These are phyloP conservation scores for rat (Rattus norvegicus) DNA, from an alignment of 2,113 vertebrate species.

Conservation along the genomic window GRCr8 NC_086024.1:130143001-130143500, in stretches of 20 bases:
- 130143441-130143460: background rate
- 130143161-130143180: background rate
- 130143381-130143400: background rate
- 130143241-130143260: background rate
- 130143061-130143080: background rate
- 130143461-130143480: accelerated
- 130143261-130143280: background rate
- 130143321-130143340: background rate
- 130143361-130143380: background rate
- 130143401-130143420: accelerated
- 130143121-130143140: background rate
- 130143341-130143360: background rate
- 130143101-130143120: background rate
- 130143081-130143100: no score
- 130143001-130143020: background rate
- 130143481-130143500: background rate
- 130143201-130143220: background rate
- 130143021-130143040: no score
- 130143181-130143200: background rate
- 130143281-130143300: background rate
- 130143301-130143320: background rate
- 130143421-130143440: accelerated
- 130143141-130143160: background rate
- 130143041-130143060: background rate
- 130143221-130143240: accelerated